phyloP scores from a whole-genome alignment of 2,113 vertebrate species.

The Clinocottus analis region DNA sequence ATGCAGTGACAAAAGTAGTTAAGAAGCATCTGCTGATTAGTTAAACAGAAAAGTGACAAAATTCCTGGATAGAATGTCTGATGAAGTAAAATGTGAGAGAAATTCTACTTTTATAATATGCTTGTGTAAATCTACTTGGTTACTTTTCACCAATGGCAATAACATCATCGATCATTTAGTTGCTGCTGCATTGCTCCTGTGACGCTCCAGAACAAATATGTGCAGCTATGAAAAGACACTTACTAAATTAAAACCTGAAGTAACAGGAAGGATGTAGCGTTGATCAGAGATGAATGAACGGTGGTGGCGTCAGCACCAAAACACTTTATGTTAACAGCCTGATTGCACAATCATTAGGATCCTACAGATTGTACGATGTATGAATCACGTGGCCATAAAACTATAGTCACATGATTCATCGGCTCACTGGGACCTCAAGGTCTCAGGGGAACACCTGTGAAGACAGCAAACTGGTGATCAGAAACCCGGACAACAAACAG shows the following conservation, averaged over 20 bases:
- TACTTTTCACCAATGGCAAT: not conserved
- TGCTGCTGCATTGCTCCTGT: not conserved
- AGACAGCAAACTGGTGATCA: not conserved
- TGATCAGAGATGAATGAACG: not conserved
- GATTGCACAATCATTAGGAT: not conserved
- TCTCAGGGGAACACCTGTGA: not conserved
- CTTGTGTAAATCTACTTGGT: too few species aligned
- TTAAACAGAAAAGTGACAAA: not conserved
- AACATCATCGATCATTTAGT: not conserved
- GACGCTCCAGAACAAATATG: too few species aligned
- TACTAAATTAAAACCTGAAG: not conserved
- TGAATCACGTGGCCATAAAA: not conserved
- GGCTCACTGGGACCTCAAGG: not conserved
- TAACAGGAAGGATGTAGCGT: not conserved
- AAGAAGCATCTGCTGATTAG: too few species aligned
- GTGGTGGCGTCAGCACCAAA: not conserved
- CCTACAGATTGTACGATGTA: not conserved
- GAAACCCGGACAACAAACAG: not conserved
- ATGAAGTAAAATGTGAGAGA: not conserved
- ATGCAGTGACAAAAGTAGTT: too few species aligned
- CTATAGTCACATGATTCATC: not conserved
- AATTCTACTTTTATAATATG: not conserved
- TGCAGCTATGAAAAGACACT: not conserved
- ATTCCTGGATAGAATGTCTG: too few species aligned
- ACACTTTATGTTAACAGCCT: not conserved